These are phyloP conservation scores for Lasioglossum marginatum DNA, from an alignment of 2,888 invertebrate genomes.

Conservation along the genomic window DNA sequence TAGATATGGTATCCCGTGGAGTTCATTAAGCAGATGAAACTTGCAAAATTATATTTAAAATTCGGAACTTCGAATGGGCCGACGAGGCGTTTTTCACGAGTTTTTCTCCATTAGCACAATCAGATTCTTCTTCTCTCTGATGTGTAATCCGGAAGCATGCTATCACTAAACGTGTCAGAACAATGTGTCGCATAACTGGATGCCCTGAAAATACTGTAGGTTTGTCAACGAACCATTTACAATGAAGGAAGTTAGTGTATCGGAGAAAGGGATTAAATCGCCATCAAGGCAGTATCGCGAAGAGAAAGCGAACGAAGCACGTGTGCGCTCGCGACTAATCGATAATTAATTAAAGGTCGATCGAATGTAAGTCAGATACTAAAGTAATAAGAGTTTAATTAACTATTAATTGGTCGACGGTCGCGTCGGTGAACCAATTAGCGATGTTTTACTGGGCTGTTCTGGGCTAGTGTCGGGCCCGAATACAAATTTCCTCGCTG, in stretches of 20 bases:
- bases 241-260: neutral
- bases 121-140: too few species aligned
- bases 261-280: neutral
- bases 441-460: conserved; percentile 44
- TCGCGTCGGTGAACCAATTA: conserved; percentile 53
- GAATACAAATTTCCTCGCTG: conserved; percentile 33
- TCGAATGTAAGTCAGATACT: conserved; percentile 47
- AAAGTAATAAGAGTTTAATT: conserved; percentile 61
- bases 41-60: neutral
- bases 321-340: conserved; percentile 37
- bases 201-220: neutral
- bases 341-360: conserved; percentile 64
- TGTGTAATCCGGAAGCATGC: too few species aligned
- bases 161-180: too few species aligned
- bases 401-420: conserved; percentile 58
- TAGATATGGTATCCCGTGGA: too few species aligned
- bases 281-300: neutral
- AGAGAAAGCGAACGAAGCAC: conserved; percentile 36
- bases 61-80: neutral
- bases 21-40: too few species aligned
- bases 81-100: too few species aligned
- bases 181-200: too few species aligned
- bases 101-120: too few species aligned
- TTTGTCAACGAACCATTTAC: neutral
- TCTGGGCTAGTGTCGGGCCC: neutral